Evolutionary conservation across 2,888 invertebrate genomes (phyloP).

Genomic region (Fabriciana adippe): DNA sequence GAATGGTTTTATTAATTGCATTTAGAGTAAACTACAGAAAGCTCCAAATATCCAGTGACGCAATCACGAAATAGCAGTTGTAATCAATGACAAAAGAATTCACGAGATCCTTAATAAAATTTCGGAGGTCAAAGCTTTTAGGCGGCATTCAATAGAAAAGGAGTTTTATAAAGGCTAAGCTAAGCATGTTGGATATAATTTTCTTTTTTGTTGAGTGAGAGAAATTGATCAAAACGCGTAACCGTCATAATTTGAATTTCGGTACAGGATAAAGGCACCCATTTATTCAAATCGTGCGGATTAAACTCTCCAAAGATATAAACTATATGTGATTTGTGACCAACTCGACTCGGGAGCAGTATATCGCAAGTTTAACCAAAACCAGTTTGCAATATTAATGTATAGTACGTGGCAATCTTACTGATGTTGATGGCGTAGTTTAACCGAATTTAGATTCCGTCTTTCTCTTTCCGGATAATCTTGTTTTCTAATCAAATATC

Average conservation of each 20-base stretch:
- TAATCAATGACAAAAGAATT: slow-evolving; percentile 50
- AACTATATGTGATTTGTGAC: slow-evolving; percentile 48
- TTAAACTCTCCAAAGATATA: slow-evolving; percentile 29
- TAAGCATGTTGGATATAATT: slow-evolving; percentile 31
- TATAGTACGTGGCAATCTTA: slow-evolving; percentile 69
- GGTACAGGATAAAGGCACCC: slow-evolving; percentile 14
- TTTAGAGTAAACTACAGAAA: slow-evolving; percentile 6
- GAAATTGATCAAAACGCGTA: slow-evolving; percentile 15
- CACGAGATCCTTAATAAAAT: slow-evolving; percentile 50
- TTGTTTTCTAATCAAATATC: slow-evolving; percentile 8
- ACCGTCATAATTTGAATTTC: slow-evolving; percentile 15
- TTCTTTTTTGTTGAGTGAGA: slow-evolving; percentile 10
- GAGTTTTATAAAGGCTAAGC: slow-evolving; percentile 29
- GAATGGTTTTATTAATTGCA: background rate
- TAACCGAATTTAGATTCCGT: slow-evolving; percentile 21
- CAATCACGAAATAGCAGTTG: slow-evolving; percentile 37
- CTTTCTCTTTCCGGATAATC: slow-evolving; percentile 20
- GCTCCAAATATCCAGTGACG: slow-evolving; percentile 6
- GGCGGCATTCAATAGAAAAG: slow-evolving; percentile 26
- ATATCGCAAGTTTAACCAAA: slow-evolving; percentile 72
- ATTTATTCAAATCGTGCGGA: slow-evolving; percentile 23
- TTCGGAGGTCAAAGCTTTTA: slow-evolving; percentile 41
- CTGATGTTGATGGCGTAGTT: slow-evolving; percentile 56
- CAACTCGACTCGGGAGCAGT: slow-evolving; percentile 63
- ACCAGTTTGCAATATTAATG: slow-evolving; percentile 75